Percentiles rank a stretch among this genome's conserved stretches.
These are phyloP conservation scores for Danaus chrysippus DNA, from an alignment of 2,888 invertebrate genomes.

Conservation along the genomic window DNA sequence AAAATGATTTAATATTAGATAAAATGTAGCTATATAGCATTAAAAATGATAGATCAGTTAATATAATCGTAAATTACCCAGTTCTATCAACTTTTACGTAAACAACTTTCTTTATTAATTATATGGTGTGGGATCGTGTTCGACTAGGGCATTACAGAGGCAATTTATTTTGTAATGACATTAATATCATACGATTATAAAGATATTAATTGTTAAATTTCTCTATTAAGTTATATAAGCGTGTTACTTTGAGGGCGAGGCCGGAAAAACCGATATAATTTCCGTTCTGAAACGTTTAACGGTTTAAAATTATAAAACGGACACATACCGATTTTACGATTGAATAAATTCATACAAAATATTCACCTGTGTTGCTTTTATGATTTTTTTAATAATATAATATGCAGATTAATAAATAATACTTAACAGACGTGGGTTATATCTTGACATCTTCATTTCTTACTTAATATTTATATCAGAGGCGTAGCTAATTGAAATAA, in stretches of 20 bases:
- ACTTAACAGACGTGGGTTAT: too few species aligned
- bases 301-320: background rate
- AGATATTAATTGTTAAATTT: constrained; percentile 1
- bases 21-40: too few species aligned
- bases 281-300: background rate
- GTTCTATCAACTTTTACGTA: background rate
- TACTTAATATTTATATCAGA: too few species aligned
- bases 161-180: constrained; percentile 2
- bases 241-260: background rate
- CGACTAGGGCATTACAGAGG: background rate
- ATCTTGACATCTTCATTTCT: too few species aligned
- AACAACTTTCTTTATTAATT: constrained; percentile 3
- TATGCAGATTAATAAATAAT: too few species aligned
- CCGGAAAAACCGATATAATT: background rate
- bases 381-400: too few species aligned
- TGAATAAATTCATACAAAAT: too few species aligned
- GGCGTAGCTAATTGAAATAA: too few species aligned
- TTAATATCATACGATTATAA: background rate
- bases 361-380: too few species aligned
- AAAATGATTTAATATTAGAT: too few species aligned
- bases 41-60: too few species aligned
- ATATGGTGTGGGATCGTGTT: background rate
- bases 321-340: background rate
- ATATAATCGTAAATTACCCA: background rate
- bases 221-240: constrained; percentile 4